Evolutionary conservation across 2,113 vertebrate species (phyloP).

Genomic region (Gobio gobio): DNA sequence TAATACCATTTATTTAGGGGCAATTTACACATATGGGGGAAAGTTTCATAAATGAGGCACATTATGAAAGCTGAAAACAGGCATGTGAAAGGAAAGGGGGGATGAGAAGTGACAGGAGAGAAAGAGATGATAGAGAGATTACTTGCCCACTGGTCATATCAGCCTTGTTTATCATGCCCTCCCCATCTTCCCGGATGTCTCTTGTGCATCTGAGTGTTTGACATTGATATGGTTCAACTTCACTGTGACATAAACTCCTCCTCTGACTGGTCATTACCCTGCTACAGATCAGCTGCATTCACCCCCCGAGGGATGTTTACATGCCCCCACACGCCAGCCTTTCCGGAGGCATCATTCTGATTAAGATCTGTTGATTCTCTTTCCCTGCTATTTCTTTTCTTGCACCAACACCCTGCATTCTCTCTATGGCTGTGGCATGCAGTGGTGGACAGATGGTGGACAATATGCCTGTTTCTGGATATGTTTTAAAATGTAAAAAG

Average conservation of each 20-base stretch:
- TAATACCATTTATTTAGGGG: not conserved
- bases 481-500: slow-evolving; percentile 46
- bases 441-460: slow-evolving; percentile 50
- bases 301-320: slow-evolving; percentile 40
- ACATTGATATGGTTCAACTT: slow-evolving; percentile 48
- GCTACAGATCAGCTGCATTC: slow-evolving; percentile 44
- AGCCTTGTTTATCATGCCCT: slow-evolving; percentile 60
- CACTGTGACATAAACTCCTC: slow-evolving; percentile 58
- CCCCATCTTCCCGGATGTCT: slow-evolving; percentile 51
- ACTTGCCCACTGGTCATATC: slow-evolving; percentile 55
- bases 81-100: not conserved
- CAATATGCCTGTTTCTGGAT: slow-evolving; percentile 33
- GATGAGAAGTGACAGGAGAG: not conserved
- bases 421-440: slow-evolving; percentile 6
- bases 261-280: slow-evolving; percentile 51
- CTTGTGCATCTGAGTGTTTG: slow-evolving; percentile 58
- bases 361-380: slow-evolving; percentile 48
- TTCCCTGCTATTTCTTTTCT: slow-evolving; percentile 2
- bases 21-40: not conserved
- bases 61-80: not conserved
- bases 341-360: slow-evolving; percentile 29
- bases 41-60: slow-evolving; percentile 1
- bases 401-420: slow-evolving; percentile 24
- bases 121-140: slow-evolving; percentile 41
- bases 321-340: slow-evolving; percentile 11